Base-by-base conservation (phyloP, 2,113 vertebrate species). In the Siphamia tubifer region DNA sequence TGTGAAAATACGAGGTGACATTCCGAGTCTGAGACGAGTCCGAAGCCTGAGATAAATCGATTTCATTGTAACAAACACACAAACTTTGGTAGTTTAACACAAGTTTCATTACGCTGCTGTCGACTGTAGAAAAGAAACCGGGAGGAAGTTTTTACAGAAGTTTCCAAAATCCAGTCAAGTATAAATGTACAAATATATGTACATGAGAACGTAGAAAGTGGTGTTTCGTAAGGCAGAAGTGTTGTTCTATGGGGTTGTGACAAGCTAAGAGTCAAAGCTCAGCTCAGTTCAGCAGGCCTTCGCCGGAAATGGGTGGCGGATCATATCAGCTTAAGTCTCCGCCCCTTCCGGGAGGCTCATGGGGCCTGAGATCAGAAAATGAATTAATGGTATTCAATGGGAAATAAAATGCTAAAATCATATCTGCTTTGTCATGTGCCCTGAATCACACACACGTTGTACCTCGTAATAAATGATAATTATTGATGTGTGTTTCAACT, bases 151-250 rank as follows among this genome's bases (percentile, higher is more conserved):
- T 23, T 49, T 20, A 71, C 77, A 73, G 45, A 44, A 42, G 44
- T 65, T 85, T 69, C 56, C 16, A 79, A 68, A 69, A 63, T 64
- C 30, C 25, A 70, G 52, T 54, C 39, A 56, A 72, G 81, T 86
- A 87, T 34, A 89, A 87, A 86, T 54, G 45, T 83, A 82, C 16
- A 85, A 80, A 87, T 71, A 44, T 48, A 71, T 58, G 56, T 45
- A 87, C 31, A 80, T 36, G 55, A 43, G 54, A 77, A 65, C 21
- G 60, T 5, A 80, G 31, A 80, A 76, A 68, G 25, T 52, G 38
- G 65, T 68, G 17, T 73, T 77, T 12, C n/a, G 21, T 92, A 92
- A 93, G 90, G 91, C 90, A 81, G 84, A 90, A 66, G 83, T 85
- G 79, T 71, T 80, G n/a, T n/a, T 82, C 71, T 84, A 49, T 44